Percentiles rank a stretch among this genome's conserved stretches.
Conservation (phyloP, 1,140 invertebrate genomes). For the Aphelenchoides besseyi region DNA sequence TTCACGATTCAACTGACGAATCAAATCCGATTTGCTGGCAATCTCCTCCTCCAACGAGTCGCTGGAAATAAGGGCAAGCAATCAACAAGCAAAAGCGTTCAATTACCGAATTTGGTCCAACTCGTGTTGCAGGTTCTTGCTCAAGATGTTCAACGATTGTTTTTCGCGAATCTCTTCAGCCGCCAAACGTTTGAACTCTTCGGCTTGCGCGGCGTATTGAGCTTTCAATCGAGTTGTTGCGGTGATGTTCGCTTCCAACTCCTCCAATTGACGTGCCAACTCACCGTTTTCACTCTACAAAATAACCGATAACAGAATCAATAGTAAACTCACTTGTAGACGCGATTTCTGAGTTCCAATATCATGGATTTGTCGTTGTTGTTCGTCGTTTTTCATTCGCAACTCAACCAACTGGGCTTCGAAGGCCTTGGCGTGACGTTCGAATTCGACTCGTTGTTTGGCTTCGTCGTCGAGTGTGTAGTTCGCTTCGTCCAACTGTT, state of each 20-base stretch:
- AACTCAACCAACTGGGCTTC: constrained; percentile 75
- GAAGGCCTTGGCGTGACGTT: constrained; percentile 49
- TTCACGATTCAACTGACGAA: constrained; percentile 92
- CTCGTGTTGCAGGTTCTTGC: constrained; percentile 87
- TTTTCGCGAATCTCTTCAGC: constrained; percentile 79
- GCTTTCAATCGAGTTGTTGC: constrained; percentile 94
- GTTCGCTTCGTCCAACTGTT: constrained; percentile 87
- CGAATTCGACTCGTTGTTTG: constrained; percentile 82
- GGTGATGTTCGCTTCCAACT: constrained; percentile 91
- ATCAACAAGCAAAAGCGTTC: not conserved
- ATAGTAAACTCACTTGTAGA: too few relatives aligned
- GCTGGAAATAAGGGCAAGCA: constrained; percentile 67
- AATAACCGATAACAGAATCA: too few relatives aligned
- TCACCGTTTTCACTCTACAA: constrained; percentile 94
- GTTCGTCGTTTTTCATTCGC: constrained; percentile 89
- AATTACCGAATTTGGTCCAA: constrained; percentile 84
- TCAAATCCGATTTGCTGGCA: constrained; percentile 68
- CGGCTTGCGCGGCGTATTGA: constrained; percentile 85
- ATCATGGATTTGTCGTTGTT: constrained; percentile 87
- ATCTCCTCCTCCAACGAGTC: constrained; percentile 94
- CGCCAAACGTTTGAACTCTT: constrained; percentile 91
- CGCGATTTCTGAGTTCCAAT: constrained; percentile 94
- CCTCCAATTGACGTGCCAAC: constrained; percentile 85
- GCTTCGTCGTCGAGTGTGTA: constrained; percentile 81
- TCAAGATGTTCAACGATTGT: constrained; percentile 63